Conservation (phyloP, 2,797 vertebrate species). For the Anas acuta region DNA sequence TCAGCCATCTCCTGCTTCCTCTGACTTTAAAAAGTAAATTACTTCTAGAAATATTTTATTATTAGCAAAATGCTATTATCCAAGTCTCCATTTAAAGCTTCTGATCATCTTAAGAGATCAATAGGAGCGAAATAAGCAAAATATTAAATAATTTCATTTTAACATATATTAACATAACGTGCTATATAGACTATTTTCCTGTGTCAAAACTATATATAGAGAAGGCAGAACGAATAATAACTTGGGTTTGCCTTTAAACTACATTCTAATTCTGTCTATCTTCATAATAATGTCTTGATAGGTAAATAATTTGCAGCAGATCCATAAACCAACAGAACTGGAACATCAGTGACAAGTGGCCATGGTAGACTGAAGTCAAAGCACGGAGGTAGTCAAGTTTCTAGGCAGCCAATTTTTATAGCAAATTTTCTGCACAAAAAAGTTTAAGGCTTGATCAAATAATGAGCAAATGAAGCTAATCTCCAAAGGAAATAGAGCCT, state of each 20-base stretch:
- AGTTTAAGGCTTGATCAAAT: neutral
- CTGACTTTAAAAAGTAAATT: neutral
- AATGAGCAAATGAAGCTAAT: neutral
- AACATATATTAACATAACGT: neutral
- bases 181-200: neutral
- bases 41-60: conserved; percentile 2
- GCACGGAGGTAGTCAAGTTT: neutral
- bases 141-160: neutral
- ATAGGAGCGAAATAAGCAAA: neutral
- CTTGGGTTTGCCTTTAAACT: conserved; percentile 3
- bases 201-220: neutral
- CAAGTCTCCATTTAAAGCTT: neutral
- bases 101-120: neutral
- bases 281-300: neutral
- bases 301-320: neutral
- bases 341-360: neutral
- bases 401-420: neutral
- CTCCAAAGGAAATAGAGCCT: conserved; percentile 20
- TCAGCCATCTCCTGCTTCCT: neutral
- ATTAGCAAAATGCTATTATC: neutral
- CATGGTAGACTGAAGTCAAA: neutral
- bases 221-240: neutral
- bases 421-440: neutral
- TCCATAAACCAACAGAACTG: neutral
- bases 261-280: neutral